Percentiles rank a stretch among this genome's conserved stretches.
These are phyloP conservation scores for Dasypogon diadema DNA, from an alignment of 2,888 invertebrate species.

Conservation along the genomic window DNA sequence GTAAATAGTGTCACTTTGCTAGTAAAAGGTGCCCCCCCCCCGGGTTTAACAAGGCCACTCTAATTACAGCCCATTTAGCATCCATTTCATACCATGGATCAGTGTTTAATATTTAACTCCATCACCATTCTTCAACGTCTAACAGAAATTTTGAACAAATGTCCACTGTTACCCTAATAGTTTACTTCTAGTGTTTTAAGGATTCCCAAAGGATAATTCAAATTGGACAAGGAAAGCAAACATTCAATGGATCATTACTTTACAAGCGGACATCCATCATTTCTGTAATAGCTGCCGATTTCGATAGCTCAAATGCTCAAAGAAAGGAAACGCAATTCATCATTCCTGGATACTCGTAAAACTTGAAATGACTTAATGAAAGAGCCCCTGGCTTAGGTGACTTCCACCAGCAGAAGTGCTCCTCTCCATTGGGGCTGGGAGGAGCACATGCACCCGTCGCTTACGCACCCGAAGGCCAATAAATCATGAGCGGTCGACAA, in stretches of 20 bases:
- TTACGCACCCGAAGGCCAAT: slow-evolving; percentile 57
- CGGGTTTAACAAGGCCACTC: too few relatives aligned
- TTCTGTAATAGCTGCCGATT: slow-evolving; percentile 41
- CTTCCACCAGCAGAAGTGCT: slow-evolving; percentile 46
- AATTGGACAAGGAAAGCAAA: too few relatives aligned
- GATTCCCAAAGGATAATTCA: too few relatives aligned
- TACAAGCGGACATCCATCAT: slow-evolving; percentile 35
- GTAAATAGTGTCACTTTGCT: too few relatives aligned
- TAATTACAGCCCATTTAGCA: too few relatives aligned
- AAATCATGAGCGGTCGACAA: slow-evolving; percentile 58
- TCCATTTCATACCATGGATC: too few relatives aligned
- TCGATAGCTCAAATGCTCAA: slow-evolving; percentile 37
- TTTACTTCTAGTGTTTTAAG: too few relatives aligned
- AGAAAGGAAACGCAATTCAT: slow-evolving; percentile 24
- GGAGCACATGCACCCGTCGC: slow-evolving; percentile 8
- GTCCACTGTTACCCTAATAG: too few relatives aligned
- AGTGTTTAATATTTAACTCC: too few relatives aligned
- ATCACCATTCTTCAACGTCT: too few relatives aligned
- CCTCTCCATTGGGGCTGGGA: neutral
- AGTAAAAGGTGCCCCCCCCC: too few relatives aligned
- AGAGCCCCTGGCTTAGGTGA: slow-evolving; percentile 48
- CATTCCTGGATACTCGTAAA: slow-evolving; percentile 43
- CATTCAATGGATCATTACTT: slow-evolving; percentile 30
- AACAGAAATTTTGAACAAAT: too few relatives aligned
- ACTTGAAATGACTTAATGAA: slow-evolving; percentile 48